Base-by-base conservation (phyloP, 2,797 vertebrate species). In the Crenichthys baileyi region DNA sequence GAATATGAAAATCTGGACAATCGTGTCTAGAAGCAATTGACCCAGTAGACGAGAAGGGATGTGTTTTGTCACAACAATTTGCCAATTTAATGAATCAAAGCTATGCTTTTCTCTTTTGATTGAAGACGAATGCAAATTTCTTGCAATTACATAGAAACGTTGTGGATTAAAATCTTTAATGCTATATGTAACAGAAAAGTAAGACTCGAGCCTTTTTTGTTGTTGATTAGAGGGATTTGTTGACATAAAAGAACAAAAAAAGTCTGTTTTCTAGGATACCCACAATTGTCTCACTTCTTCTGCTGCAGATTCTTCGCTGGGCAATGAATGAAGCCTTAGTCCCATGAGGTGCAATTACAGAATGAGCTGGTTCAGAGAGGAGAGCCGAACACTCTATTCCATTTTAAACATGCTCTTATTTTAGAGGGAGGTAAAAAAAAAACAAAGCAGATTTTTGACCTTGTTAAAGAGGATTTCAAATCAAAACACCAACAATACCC, bases 271-370 rank as follows among this genome's bases (percentile, higher is more conserved):
- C 55, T 11, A 31, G 73, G 81, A 83, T 50, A 29, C 46, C 16
- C 58, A 18, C 41, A 44, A 79, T 82, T 81, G 73, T 81, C 89
- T 87, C 44, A 84, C 13, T 71, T 79, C 68, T 87, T 88, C 83
- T 79, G 70, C 72, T 70, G 65, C 56, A 90, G 79, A 80, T 82
- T 83, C 75, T 63, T 89, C 81, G 79, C 85, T 86, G 84, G 82
- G 85, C 90, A 91, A 91, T 83, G 90, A 90, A 90, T 89, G 81
- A 83, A 88, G 88, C 81, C 58, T 26, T 76, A 91, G 80, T 83
- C 92, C 87, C 90, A 68, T 36, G 90, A 91, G 92, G 88, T 74
- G 86, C 88, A 94, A 93, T 94, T 94, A 93, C 86, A 53, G 87
- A 83, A 79, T 73, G 75, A 74, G 58, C 75, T 5, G 65, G 79